Conservation (phyloP, 2,113 vertebrate species). For the Macroglossus sobrinus region DNA sequence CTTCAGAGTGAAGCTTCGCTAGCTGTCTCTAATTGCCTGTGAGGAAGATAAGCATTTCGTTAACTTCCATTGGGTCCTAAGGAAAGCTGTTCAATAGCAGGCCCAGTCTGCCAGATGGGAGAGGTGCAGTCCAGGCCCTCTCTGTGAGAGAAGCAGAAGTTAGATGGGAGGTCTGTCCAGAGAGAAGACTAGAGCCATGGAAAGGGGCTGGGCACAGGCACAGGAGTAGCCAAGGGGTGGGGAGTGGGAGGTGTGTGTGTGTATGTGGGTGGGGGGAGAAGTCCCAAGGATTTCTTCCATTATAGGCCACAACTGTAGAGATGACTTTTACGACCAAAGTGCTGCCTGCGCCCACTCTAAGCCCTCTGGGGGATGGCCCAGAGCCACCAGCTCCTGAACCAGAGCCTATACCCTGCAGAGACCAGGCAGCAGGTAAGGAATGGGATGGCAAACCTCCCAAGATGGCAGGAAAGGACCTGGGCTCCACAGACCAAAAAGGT, state of each 20-base stretch:
- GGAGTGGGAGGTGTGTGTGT: no score
- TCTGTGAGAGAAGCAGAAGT: neutral
- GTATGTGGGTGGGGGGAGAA: neutral
- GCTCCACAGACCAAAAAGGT: neutral
- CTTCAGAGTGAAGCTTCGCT: neutral
- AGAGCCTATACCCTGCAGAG: constrained; percentile 41
- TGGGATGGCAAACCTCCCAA: neutral
- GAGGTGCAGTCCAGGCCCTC: neutral
- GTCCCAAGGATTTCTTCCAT: neutral
- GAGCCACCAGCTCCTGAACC: neutral
- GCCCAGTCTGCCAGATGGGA: neutral
- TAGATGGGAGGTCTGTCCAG: neutral
- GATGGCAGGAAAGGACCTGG: neutral
- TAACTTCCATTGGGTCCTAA: neutral
- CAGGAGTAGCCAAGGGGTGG: neutral
- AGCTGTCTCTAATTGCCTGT: neutral
- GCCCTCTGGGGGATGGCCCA: constrained; percentile 42
- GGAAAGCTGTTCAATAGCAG: neutral
- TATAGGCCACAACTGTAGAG: constrained; percentile 79
- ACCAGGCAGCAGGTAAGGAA: constrained; percentile 64
- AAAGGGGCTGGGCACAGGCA: neutral
- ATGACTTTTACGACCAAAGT: constrained; percentile 79
- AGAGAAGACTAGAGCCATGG: neutral
- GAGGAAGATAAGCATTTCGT: neutral
- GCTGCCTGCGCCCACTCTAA: constrained; percentile 50